Percentiles rank a stretch among this genome's conserved stretches.
phyloP scores from a whole-genome alignment of 2,888 invertebrate species.

The Syritta pipiens region DNA sequence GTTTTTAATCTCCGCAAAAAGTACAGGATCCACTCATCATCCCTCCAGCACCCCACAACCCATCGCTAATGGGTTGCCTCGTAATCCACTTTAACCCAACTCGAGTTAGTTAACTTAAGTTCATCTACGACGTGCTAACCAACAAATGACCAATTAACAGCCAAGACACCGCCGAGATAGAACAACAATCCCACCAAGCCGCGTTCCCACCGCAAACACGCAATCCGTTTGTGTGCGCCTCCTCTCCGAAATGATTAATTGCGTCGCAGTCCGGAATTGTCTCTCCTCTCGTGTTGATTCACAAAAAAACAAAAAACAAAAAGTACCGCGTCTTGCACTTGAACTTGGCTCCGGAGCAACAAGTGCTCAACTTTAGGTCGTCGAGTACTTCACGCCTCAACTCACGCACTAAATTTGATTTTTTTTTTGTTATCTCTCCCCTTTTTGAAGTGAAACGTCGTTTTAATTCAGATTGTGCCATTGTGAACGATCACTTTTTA shows the following conservation, averaged over 20 bases:
- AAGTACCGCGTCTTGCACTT: constrained; percentile 41
- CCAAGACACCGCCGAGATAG: not conserved
- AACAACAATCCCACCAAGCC: not conserved
- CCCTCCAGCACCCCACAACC: no score
- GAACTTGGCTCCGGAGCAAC: constrained; percentile 50
- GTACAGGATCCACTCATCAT: no score
- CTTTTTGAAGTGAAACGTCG: not conserved
- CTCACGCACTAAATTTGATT: constrained; percentile 55
- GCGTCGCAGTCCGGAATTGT: constrained; percentile 38
- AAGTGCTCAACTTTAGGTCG: no score
- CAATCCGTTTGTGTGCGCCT: constrained; percentile 39
- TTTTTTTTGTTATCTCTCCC: not conserved
- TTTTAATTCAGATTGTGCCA: no score
- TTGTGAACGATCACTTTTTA: no score
- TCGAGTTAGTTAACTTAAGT: not conserved
- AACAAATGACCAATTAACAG: constrained; percentile 55
- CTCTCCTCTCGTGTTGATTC: constrained; percentile 4
- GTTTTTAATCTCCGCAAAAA: no score
- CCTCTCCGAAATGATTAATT: constrained; percentile 53
- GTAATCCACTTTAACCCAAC: not conserved
- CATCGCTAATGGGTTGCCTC: no score
- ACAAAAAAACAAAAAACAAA: not conserved
- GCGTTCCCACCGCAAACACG: constrained; percentile 33
- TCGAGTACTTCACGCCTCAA: constrained; percentile 54
- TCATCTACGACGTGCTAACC: constrained; percentile 11